Conservation (phyloP, 2,797 vertebrate genomes). For the Clarias pachynema region DNA sequence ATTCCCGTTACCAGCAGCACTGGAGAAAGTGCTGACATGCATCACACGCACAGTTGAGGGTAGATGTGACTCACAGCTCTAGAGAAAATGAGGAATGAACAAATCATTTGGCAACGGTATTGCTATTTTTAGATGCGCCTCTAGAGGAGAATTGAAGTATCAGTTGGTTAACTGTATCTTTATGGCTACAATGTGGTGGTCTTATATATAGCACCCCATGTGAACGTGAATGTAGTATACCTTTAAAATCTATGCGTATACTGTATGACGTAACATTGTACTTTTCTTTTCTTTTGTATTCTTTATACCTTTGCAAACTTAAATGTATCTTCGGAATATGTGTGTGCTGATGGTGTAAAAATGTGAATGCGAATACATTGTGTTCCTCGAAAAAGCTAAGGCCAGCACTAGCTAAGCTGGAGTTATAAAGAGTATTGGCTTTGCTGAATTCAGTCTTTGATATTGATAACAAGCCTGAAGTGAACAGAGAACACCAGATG, state of each 20-base stretch:
- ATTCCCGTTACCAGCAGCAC: not conserved
- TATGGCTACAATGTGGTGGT: not conserved
- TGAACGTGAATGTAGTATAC: no score
- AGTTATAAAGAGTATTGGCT: not conserved
- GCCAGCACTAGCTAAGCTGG: not conserved
- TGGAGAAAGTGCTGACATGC: slow-evolving; percentile 12
- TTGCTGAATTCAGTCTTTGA: not conserved
- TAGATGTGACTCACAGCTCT: slow-evolving; percentile 4
- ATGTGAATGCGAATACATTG: not conserved
- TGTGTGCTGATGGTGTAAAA: slow-evolving; percentile 7
- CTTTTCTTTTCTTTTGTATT: not conserved
- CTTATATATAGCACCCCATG: not conserved
- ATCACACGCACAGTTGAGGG: not conserved
- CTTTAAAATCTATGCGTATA: not conserved
- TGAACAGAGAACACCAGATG: not conserved
- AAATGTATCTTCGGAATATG: not conserved
- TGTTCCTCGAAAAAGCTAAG: not conserved
- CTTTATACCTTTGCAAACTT: not conserved
- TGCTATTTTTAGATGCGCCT: slow-evolving; percentile 3
- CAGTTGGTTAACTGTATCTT: not conserved
- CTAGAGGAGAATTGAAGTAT: not conserved
- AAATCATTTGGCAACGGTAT: slow-evolving; percentile 19
- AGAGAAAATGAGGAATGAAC: slow-evolving; percentile 29
- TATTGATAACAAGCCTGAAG: not conserved
- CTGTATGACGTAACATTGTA: no score